phyloP scores from a whole-genome alignment of 2,113 vertebrate genomes.

The Ochotona princeps region DNA sequence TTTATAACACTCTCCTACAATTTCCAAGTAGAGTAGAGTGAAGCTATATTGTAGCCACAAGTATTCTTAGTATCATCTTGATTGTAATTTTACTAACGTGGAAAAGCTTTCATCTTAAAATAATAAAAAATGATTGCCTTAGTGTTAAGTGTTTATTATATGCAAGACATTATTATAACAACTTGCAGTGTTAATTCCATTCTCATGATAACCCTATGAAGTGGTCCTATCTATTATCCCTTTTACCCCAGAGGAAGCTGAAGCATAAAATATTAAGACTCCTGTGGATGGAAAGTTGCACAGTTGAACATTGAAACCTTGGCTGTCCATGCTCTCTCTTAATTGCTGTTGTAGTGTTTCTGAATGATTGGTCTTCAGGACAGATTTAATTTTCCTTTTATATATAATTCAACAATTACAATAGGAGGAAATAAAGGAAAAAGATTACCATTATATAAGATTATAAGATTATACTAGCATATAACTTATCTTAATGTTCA shows the following conservation, averaged over 20 bases:
- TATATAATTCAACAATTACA: slow-evolving; percentile 22
- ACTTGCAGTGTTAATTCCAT: neutral
- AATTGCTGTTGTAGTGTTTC: neutral
- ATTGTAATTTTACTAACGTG: slow-evolving; percentile 35
- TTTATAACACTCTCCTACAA: neutral
- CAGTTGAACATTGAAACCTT: neutral
- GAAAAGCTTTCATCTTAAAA: slow-evolving; percentile 23
- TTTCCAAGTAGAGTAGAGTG: neutral
- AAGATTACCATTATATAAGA: slow-evolving; percentile 16
- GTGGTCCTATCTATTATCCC: neutral
- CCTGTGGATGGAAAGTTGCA: neutral
- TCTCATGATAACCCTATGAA: neutral
- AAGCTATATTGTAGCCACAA: neutral
- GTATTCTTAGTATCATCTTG: neutral
- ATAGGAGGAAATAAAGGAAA: slow-evolving; percentile 49
- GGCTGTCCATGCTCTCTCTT: neutral
- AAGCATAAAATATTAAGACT: neutral
- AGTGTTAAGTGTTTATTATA: neutral
- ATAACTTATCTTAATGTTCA: slow-evolving; percentile 40
- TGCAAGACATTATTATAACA: neutral
- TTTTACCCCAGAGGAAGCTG: neutral
- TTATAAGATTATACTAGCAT: slow-evolving; percentile 13
- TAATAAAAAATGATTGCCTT: neutral
- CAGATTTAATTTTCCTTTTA: slow-evolving; percentile 27
- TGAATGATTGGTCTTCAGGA: slow-evolving; percentile 8